Evolutionary conservation across 2,888 invertebrate genomes (phyloP).

Genomic region (Magallana nippona): DNA sequence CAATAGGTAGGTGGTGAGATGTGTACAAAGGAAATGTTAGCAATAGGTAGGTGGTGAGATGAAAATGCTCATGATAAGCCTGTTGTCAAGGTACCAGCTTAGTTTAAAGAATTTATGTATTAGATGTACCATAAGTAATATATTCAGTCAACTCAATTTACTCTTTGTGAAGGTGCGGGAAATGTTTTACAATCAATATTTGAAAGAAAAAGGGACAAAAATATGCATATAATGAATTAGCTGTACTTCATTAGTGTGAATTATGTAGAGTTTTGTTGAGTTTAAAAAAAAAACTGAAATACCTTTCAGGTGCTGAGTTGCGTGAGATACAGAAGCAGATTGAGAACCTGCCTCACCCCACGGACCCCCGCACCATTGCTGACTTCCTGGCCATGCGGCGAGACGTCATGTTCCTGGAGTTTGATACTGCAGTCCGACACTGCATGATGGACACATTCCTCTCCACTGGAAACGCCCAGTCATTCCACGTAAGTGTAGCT

Average conservation of each 20-base stretch:
- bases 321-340: slow-evolving; percentile 79
- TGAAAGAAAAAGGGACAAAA: not conserved
- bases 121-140: no score
- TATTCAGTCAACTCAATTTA: not conserved
- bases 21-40: no score
- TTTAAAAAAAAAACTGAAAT: not conserved
- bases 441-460: slow-evolving; percentile 78
- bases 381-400: slow-evolving; percentile 74
- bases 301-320: slow-evolving; percentile 74
- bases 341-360: slow-evolving; percentile 69
- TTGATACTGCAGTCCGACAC: slow-evolving; percentile 77
- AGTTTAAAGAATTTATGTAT: no score
- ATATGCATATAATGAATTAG: no score
- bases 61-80: not conserved
- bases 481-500: slow-evolving; percentile 70
- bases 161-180: not conserved
- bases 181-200: not conserved
- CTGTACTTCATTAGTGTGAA: no score
- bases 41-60: slow-evolving; percentile 66
- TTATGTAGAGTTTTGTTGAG: not conserved
- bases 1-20: no score
- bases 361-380: slow-evolving; percentile 71
- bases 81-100: no score
- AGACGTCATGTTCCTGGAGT: slow-evolving; percentile 79
- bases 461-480: slow-evolving; percentile 76